A percentile compares a stretch with the other conserved stretches of the same genome.
Conservation (phyloP, 1,140 invertebrate genomes). For the Drosophila subpulchrella region DNA sequence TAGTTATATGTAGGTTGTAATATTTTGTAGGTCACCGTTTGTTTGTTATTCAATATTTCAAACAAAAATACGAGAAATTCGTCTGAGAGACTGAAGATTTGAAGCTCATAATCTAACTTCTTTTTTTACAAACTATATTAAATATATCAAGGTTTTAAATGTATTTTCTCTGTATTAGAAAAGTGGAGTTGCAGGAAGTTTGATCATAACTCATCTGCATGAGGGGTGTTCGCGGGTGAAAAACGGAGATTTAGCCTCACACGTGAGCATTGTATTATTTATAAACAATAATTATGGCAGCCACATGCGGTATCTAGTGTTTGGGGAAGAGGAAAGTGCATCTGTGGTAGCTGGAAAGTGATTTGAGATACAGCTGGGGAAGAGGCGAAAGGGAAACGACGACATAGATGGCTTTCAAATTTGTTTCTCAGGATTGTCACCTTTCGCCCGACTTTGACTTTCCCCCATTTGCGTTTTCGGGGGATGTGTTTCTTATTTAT, state of each 20-base stretch:
- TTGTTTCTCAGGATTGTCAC: conserved; percentile 75
- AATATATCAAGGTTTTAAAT: too few species aligned
- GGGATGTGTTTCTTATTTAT: conserved; percentile 50
- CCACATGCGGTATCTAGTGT: conserved; percentile 40
- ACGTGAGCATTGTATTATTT: conserved; percentile 71
- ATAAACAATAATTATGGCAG: conserved; percentile 77
- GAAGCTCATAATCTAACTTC: too few species aligned
- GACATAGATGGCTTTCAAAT: conserved; percentile 40
- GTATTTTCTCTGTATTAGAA: not conserved
- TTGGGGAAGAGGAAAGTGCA: conserved; percentile 42
- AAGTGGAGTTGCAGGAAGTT: conserved; percentile 33
- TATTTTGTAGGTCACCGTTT: too few species aligned
- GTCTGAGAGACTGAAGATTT: too few species aligned
- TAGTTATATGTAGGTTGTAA: too few species aligned
- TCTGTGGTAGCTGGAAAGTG: conserved; percentile 41
- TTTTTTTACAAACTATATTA: too few species aligned
- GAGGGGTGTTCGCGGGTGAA: not conserved
- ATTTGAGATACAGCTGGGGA: conserved; percentile 33
- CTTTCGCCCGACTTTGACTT: conserved; percentile 47
- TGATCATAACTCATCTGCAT: conserved; percentile 56
- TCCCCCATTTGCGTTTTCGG: conserved; percentile 46
- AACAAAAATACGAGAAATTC: too few species aligned
- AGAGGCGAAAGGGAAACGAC: not conserved
- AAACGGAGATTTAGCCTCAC: conserved; percentile 50
- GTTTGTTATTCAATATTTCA: too few species aligned